These are phyloP conservation scores for Scleropages formosus DNA, from an alignment of 2,797 vertebrate genomes.

Conservation along the genomic window DNA sequence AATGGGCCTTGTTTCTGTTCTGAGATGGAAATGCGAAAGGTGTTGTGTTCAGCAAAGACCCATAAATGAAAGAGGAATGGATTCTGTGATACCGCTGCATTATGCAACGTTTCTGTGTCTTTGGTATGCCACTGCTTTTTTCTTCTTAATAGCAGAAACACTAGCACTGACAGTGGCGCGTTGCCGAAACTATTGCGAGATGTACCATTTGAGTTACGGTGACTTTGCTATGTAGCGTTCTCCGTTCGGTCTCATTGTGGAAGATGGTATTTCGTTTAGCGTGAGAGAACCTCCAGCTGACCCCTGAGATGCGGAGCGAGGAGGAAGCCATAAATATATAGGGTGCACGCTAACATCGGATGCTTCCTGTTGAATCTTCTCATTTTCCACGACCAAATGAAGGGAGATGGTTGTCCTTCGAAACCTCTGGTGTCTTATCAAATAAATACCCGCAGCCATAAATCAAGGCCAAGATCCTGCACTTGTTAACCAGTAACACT, in stretches of 20 bases:
- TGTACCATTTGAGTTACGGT: neutral
- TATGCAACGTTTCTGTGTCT: neutral
- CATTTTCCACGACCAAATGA: too few species aligned
- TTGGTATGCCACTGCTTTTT: neutral
- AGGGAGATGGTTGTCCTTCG: too few species aligned
- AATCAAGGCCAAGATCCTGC: too few species aligned
- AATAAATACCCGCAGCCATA: too few species aligned
- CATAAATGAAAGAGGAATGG: neutral
- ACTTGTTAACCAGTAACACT: too few species aligned
- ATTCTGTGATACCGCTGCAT: neutral
- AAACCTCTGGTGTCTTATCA: too few species aligned
- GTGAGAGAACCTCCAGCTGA: too few species aligned
- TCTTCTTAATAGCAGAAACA: neutral
- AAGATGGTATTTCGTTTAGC: too few species aligned
- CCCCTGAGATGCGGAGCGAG: too few species aligned
- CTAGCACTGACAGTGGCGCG: neutral
- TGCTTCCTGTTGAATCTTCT: too few species aligned
- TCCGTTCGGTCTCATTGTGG: neutral
- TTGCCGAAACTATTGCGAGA: neutral
- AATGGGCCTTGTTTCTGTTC: slow-evolving; percentile 27
- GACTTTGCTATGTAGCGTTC: neutral
- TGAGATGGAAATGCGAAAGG: slow-evolving; percentile 12
- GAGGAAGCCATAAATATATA: too few species aligned
- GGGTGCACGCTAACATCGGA: too few species aligned
- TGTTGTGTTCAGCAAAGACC: slow-evolving; percentile 1